phyloP scores from a whole-genome alignment of 1,140 invertebrate species.

The Drosophila pandora region DNA sequence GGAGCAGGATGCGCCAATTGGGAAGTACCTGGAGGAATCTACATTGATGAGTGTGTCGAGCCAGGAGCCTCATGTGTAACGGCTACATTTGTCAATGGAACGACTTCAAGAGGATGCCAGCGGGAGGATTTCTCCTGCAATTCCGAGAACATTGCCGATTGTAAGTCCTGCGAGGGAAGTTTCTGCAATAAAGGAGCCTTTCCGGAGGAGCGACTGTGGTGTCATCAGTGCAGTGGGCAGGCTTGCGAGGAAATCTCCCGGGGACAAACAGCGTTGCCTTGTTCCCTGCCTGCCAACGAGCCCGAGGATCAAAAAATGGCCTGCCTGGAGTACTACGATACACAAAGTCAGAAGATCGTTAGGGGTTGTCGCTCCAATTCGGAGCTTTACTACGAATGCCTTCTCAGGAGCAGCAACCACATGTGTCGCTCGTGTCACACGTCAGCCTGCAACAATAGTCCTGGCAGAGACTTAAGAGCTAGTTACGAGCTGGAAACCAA shows the following conservation, averaged over 20 bases:
- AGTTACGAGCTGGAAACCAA: constrained; percentile 9
- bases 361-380: constrained; percentile 65
- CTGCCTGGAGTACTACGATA: constrained; percentile 73
- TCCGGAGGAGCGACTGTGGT: constrained; percentile 62
- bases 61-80: constrained; percentile 48
- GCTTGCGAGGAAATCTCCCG: constrained; percentile 34
- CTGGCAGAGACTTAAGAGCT: constrained; percentile 24
- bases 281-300: constrained; percentile 44
- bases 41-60: constrained; percentile 61
- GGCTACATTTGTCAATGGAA: constrained; percentile 48
- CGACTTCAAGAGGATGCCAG: constrained; percentile 58
- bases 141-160: constrained; percentile 28
- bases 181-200: constrained; percentile 73
- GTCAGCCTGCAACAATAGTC: constrained; percentile 62
- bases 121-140: constrained; percentile 46
- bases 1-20: constrained; percentile 65
- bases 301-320: constrained; percentile 30
- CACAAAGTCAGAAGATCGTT: constrained; percentile 22
- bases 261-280: constrained; percentile 42
- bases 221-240: constrained; percentile 63
- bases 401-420: constrained; percentile 43
- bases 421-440: constrained; percentile 37
- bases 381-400: constrained; percentile 63
- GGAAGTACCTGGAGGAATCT: constrained; percentile 61
- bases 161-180: constrained; percentile 56